phyloP scores from a whole-genome alignment of 2,113 vertebrate species.

The Phalacrocorax pelagicus region DNA sequence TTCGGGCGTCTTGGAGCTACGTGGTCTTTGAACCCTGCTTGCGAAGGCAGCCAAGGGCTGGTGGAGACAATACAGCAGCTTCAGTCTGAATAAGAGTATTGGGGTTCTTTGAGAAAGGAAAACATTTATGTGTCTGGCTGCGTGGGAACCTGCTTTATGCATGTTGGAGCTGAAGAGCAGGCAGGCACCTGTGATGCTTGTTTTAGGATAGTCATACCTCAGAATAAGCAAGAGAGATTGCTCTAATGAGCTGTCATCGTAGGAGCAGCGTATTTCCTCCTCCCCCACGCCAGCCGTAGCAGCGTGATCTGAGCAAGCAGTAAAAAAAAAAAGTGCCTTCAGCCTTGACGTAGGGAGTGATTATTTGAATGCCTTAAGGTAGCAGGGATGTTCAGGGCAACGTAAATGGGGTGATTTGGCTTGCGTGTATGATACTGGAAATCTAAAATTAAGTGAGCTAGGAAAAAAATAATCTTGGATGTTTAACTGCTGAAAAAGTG shows the following conservation, averaged over 20 bases:
- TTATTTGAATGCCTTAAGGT: not conserved
- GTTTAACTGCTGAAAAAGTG: not conserved
- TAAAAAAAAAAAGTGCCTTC: not conserved
- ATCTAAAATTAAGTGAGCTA: not conserved
- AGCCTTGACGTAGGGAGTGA: not conserved
- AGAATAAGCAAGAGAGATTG: not conserved
- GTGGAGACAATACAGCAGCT: not conserved
- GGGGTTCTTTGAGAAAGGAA: not conserved
- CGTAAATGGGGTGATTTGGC: rapidly evolving
- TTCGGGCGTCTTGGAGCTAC: not conserved
- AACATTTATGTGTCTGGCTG: not conserved
- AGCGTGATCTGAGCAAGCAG: not conserved
- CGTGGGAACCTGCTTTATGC: not conserved
- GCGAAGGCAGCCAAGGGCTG: not conserved
- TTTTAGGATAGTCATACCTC: not conserved
- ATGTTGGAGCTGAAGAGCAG: not conserved
- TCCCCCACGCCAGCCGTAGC: not conserved
- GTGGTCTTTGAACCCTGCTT: not conserved
- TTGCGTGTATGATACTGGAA: not conserved
- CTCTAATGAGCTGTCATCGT: constrained; percentile 41
- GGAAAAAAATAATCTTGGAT: not conserved
- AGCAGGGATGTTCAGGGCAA: not conserved
- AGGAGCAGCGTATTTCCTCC: not conserved
- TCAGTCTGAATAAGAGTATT: rapidly evolving
- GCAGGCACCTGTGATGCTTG: not conserved